phyloP scores from a whole-genome alignment of 2,888 invertebrate genomes.

The Lasioglossum zephyrum region DNA sequence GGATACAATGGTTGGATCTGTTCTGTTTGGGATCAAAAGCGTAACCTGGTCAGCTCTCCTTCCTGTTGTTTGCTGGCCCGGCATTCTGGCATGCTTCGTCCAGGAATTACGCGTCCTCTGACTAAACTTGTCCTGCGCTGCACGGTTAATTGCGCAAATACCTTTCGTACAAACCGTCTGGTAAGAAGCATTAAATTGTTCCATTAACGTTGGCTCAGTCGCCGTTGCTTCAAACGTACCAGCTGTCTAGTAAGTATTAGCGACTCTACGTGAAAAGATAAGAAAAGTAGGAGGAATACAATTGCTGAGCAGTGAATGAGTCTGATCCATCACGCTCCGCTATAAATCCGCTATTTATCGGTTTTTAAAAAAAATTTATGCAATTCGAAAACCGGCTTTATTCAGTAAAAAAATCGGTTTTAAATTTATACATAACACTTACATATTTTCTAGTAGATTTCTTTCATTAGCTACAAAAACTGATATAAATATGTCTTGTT shows the following conservation, averaged over 20 bases:
- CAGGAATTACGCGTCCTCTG: slow-evolving; percentile 14
- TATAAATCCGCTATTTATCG: too few relatives aligned
- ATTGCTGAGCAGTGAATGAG: too few relatives aligned
- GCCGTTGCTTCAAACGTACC: neutral
- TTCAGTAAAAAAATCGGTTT: too few relatives aligned
- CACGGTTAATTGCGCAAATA: slow-evolving; percentile 25
- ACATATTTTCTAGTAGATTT: too few relatives aligned
- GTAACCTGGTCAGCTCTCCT: neutral
- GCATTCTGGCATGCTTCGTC: neutral
- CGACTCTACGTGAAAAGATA: neutral
- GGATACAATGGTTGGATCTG: slow-evolving; percentile 33
- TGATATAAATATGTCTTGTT: too few relatives aligned
- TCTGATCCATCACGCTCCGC: too few relatives aligned
- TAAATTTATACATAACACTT: too few relatives aligned
- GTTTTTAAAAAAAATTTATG: too few relatives aligned
- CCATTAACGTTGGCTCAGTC: neutral
- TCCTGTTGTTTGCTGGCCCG: slow-evolving; percentile 21
- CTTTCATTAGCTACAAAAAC: too few relatives aligned
- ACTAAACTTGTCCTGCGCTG: slow-evolving; percentile 10
- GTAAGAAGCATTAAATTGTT: neutral
- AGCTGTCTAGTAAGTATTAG: neutral
- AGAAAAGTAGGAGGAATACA: neutral
- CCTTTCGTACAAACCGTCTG: neutral
- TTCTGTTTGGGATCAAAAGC: slow-evolving; percentile 31
- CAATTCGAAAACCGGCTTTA: too few relatives aligned